A percentile compares a stretch with the other conserved stretches of the same genome.
Conservation (phyloP, 2,888 invertebrate species). For the Timandra comae region DNA sequence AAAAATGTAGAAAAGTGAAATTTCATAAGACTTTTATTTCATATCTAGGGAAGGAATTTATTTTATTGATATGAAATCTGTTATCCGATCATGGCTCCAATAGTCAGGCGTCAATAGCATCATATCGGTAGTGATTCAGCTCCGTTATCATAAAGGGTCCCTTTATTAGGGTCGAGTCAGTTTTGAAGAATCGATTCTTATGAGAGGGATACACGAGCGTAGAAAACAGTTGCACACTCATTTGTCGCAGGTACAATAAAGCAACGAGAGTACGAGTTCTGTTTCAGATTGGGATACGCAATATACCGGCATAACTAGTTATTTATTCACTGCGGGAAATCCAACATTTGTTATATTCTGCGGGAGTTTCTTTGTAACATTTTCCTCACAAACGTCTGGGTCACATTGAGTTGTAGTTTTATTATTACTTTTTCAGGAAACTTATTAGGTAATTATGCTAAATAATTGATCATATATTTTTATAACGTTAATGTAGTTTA, state of each 20-base stretch:
- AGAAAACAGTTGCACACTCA: constrained; percentile 25
- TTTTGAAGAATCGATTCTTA: constrained; percentile 34
- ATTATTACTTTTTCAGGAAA: too few species aligned
- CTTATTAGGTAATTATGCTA: too few species aligned
- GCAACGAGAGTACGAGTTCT: constrained; percentile 24
- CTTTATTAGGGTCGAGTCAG: constrained; percentile 36
- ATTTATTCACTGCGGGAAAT: constrained; percentile 23
- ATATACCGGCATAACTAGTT: constrained; percentile 23
- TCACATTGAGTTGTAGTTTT: too few species aligned
- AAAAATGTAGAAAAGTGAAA: too few species aligned
- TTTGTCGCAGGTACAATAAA: constrained; percentile 38
- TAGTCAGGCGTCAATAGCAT: constrained; percentile 15
- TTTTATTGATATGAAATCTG: constrained; percentile 15
- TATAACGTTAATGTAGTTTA: too few species aligned
- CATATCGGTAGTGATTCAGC: constrained; percentile 27
- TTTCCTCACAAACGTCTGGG: too few species aligned
- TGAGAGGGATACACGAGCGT: constrained; percentile 18
- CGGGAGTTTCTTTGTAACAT: constrained; percentile 3
- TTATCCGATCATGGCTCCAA: constrained; percentile 11
- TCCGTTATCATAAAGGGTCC: constrained; percentile 26
- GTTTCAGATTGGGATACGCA: constrained; percentile 26
- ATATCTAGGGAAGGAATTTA: too few species aligned
- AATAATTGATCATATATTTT: too few species aligned
- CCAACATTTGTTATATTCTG: constrained; percentile 8
- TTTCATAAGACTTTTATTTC: too few species aligned